Evolutionary conservation across 2,797 vertebrate genomes (phyloP), one percentile per base, ranked within the genome.

Genomic region (Poecilia picta): DNA sequence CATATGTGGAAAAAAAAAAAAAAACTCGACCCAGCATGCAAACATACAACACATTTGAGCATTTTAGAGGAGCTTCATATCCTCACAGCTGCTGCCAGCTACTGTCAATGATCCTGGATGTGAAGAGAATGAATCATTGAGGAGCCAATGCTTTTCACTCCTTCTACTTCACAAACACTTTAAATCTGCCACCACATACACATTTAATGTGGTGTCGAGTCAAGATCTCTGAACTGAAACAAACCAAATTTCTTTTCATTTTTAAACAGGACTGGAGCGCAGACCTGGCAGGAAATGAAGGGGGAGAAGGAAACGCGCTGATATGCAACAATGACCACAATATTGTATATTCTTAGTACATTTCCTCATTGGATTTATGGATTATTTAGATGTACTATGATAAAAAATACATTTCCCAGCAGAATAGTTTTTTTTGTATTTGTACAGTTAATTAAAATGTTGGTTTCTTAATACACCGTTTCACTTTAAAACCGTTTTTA

Each of bases 1-100:
- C 76, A 84, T 77, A 87, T 80, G 72, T 84, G 84, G 81, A 91
- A 91, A 33, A 28, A 80, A 90, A 85, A 36, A n/a, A n/a, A 41
- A 92, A 91, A 90, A 85, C 74, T 72, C 81, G 72, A 88, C 66
- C 80, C 84, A 76, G 74, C 39, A 31, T 77, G 82, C 77, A 88
- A 51, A 81, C 83, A 53, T 51, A 79, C 45, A 72, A 81, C 55
- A 82, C 74, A 78, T 84, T 73, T 47, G 57, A 39, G 13, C 55
- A 47, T 77, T 3, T 5, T 20, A 66, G 72, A 41, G 10, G 74
- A 73, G 51, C 33, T 74, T 84, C 25, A 20, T 31, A 73, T 81
- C 64, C 39, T 77, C 41, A 70, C 49, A 82, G 71, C 74, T 8
- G 41, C 73, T 55, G 80, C 72, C 71, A 83, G 39, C 72, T 73